Evolutionary conservation across 2,888 invertebrate genomes (phyloP).

Genomic region (Oscheius onirici): DNA sequence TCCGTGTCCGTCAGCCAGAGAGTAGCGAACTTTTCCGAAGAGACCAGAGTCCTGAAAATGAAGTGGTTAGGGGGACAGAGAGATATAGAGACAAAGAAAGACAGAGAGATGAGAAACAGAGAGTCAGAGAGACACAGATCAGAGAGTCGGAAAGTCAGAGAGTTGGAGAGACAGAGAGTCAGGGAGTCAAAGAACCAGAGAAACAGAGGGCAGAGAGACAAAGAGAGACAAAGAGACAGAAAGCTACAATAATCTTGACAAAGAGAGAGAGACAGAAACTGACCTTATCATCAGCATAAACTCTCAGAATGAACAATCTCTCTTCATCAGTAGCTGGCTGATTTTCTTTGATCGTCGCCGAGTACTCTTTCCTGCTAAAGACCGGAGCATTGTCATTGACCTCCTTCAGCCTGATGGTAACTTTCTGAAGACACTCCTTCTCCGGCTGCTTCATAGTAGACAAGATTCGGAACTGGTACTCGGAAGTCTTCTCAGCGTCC

Average conservation of each 20-base stretch:
- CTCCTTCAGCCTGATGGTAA: constrained; percentile 60
- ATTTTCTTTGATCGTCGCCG: constrained; percentile 53
- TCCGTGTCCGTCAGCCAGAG: constrained; percentile 78
- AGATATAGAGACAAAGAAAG: background rate
- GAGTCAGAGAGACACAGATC: too few relatives aligned
- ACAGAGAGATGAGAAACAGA: too few relatives aligned
- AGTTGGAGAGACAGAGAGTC: background rate
- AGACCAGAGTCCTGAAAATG: constrained; percentile 87
- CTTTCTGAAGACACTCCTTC: constrained; percentile 31
- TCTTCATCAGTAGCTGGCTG: constrained; percentile 43
- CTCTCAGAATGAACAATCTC: constrained; percentile 46
- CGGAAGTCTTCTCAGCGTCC: constrained; percentile 24
- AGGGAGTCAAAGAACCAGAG: background rate
- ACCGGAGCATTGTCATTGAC: constrained; percentile 73
- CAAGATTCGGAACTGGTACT: constrained; percentile 18
- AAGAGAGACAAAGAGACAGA: background rate
- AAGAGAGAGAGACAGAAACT: background rate
- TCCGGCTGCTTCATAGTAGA: background rate
- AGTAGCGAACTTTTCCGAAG: constrained; percentile 95
- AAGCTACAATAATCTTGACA: too few relatives aligned
- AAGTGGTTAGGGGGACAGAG: background rate
- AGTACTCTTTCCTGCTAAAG: constrained; percentile 40
- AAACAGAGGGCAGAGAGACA: too few relatives aligned
- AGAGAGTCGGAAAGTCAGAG: constrained; percentile 85
- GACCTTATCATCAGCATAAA: constrained; percentile 58